Evolutionary conservation across 2,888 invertebrate species (phyloP).

Genomic region (Trisateles emortualis): DNA sequence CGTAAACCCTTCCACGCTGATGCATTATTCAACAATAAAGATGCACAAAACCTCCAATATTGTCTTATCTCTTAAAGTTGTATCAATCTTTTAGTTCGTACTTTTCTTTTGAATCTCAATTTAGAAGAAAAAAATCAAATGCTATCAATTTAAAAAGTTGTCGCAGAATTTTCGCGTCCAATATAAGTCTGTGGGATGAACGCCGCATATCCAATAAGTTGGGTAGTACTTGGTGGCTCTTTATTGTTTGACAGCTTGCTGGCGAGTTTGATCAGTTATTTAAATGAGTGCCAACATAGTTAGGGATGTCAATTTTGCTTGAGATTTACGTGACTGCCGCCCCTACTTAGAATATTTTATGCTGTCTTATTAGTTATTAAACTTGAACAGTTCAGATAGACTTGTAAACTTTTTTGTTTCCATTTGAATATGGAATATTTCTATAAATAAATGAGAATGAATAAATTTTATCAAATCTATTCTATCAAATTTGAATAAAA

Average conservation of each 20-base stretch:
- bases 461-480: background rate
- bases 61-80: slow-evolving; percentile 5
- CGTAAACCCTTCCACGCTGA: background rate
- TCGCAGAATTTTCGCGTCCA: slow-evolving; percentile 59
- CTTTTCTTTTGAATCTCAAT: slow-evolving; percentile 27
- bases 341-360: slow-evolving; percentile 51
- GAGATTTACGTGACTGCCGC: slow-evolving; percentile 64
- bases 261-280: slow-evolving; percentile 77
- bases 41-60: background rate
- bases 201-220: slow-evolving; percentile 69
- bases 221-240: slow-evolving; percentile 45
- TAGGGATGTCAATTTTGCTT: slow-evolving; percentile 75
- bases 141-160: slow-evolving; percentile 61
- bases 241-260: slow-evolving; percentile 73
- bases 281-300: slow-evolving; percentile 76
- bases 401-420: slow-evolving; percentile 7
- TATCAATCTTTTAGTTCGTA: slow-evolving; percentile 12
- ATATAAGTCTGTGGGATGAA: slow-evolving; percentile 63
- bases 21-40: background rate
- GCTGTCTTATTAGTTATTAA: slow-evolving; percentile 57
- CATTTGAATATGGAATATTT: slow-evolving; percentile 7
- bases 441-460: background rate
- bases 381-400: slow-evolving; percentile 29
- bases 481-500: too few relatives aligned
- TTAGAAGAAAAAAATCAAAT: slow-evolving; percentile 40